Evolutionary conservation across 2,888 invertebrate genomes (phyloP).

Genomic region (Autographa pulchrina): DNA sequence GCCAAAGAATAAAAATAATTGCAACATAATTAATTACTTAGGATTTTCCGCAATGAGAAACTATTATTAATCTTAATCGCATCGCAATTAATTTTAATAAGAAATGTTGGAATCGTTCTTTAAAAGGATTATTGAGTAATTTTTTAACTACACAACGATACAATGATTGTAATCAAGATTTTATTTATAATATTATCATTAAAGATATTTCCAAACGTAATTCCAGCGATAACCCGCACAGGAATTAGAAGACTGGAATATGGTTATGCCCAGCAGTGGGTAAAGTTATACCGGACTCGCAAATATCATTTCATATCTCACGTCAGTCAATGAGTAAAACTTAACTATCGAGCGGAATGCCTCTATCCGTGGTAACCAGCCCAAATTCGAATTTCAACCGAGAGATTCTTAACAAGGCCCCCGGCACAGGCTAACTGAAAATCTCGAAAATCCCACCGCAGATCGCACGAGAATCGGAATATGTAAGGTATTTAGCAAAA

Average conservation of each 20-base stretch:
- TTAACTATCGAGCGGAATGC: conserved; percentile 65
- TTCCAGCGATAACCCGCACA: neutral
- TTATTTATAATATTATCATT: neutral
- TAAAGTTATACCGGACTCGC: conserved; percentile 1
- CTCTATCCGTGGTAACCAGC: conserved; percentile 68
- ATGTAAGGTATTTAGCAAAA: conserved; percentile 86
- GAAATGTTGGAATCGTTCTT: neutral
- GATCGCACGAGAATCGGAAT: conserved; percentile 83
- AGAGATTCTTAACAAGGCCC: conserved; percentile 85
- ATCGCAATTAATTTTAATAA: neutral
- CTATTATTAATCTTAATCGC: neutral
- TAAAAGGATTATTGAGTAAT: neutral
- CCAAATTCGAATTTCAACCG: conserved; percentile 78
- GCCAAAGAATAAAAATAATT: neutral
- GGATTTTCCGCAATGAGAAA: neutral
- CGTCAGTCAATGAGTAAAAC: conserved; percentile 28
- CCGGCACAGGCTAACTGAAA: conserved; percentile 76
- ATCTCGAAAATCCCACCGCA: conserved; percentile 86
- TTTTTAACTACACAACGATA: neutral
- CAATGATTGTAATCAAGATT: neutral
- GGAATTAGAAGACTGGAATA: neutral
- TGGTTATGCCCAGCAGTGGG: neutral
- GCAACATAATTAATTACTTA: neutral
- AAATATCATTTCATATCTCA: conserved; percentile 14
- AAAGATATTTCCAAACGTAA: neutral